Percentiles rank a stretch among this genome's conserved stretches.
Conservation (phyloP, 2,797 vertebrate genomes). For the Danio aesculapii region DNA sequence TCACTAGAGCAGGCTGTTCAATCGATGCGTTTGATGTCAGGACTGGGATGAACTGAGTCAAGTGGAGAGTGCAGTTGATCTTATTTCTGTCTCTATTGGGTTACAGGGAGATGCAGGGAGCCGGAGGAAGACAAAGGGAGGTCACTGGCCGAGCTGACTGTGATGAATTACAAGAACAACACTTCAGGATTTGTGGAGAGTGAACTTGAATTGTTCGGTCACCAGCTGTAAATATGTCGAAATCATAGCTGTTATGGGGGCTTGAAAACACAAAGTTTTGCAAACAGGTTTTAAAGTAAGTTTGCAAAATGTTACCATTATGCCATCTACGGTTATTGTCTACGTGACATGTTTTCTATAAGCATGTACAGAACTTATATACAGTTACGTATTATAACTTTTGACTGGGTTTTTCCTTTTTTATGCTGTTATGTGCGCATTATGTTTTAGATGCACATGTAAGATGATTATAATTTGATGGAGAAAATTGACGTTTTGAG, state of each 20-base stretch:
- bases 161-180: constrained; percentile 46
- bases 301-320: too few species aligned
- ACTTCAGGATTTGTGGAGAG: constrained; percentile 40
- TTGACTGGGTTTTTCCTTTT: too few species aligned
- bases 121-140: constrained; percentile 63
- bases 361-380: too few species aligned
- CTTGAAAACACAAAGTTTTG: too few species aligned
- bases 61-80: constrained; percentile 75
- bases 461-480: too few species aligned
- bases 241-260: constrained; percentile 9
- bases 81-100: constrained; percentile 77
- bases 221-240: constrained; percentile 27
- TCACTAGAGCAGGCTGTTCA: constrained; percentile 73
- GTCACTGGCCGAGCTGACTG: constrained; percentile 53
- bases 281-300: too few species aligned
- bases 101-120: constrained; percentile 64
- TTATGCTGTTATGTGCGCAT: too few species aligned
- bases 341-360: too few species aligned
- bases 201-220: constrained; percentile 41
- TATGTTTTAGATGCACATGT: too few species aligned
- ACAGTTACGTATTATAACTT: too few species aligned
- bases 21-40: constrained; percentile 83
- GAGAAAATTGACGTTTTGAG: too few species aligned
- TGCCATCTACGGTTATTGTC: too few species aligned
- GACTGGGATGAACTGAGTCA: constrained; percentile 80